Evolutionary conservation across 2,888 invertebrate genomes (phyloP).

Genomic region (Chrysodeixis includens): DNA sequence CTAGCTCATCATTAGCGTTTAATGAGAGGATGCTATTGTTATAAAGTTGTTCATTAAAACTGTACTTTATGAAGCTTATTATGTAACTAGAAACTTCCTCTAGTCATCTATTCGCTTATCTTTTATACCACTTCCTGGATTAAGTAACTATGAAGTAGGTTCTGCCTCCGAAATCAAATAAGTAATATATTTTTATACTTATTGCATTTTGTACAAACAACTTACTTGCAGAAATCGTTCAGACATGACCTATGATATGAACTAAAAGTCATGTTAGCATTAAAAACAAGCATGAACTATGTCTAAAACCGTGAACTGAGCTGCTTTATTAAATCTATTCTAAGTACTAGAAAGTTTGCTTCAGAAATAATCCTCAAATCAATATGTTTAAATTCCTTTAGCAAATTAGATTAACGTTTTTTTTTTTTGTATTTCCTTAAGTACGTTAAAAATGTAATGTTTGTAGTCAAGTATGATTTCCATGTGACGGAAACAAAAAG

Average conservation of each 20-base stretch:
- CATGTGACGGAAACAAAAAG: too few relatives aligned
- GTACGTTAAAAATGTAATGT: constrained; percentile 13
- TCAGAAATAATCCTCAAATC: neutral
- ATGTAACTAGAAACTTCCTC: neutral
- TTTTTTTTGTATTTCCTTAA: constrained; percentile 2
- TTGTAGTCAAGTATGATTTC: constrained; percentile 14
- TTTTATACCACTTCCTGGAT: neutral
- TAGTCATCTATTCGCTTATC: neutral
- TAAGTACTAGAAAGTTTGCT: neutral
- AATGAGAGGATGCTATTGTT: constrained; percentile 14
- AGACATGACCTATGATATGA: neutral
- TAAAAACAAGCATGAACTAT: constrained; percentile 7
- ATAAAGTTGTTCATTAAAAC: constrained; percentile 10
- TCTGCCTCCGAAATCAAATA: too few relatives aligned
- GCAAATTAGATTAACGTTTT: constrained; percentile 12
- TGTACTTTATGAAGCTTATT: neutral
- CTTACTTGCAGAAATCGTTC: too few relatives aligned
- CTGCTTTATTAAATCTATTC: neutral
- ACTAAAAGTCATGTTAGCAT: neutral
- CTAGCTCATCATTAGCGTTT: neutral
- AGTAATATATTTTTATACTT: too few relatives aligned
- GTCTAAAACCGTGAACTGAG: too few relatives aligned
- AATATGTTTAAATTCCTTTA: too few relatives aligned
- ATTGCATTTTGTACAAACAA: too few relatives aligned
- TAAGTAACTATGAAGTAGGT: neutral